Base-by-base conservation (phyloP, 1,140 invertebrate genomes). In the Protaetia brevitarsis region DNA sequence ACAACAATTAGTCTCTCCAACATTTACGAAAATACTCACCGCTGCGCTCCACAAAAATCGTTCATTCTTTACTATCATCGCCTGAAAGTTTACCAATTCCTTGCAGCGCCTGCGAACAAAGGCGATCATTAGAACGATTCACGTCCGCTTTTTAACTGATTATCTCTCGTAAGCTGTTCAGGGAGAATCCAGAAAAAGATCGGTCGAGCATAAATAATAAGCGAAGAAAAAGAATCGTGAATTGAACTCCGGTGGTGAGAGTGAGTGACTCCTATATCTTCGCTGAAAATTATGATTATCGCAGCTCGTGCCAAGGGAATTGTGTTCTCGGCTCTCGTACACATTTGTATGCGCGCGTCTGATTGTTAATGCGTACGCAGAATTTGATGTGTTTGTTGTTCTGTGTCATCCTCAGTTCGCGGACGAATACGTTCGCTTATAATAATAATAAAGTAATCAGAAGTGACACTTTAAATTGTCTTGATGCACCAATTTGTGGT, bases 381-480 rank as follows among this genome's bases (percentile, higher is more conserved):
- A 51, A 23, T 19, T 51, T 51, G 41, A 51, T 19, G 41, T 51
- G 41, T 51, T 51, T 51, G 41, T 51, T 51, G 41, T 51, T 23
- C 13, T 51, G 41, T 23, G 5, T 23, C 19, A 51, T 51, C 41
- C 26, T 1, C 41, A 10, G 19, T 51, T 6, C 16, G 41, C 26
- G 41, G 16, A 51, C 19, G 2, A 6, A 10, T 23, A 19, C 41
- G 41, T 51, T 51, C 41, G 41, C 11, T 19, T 23, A 51, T 51
- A 51, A 51, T 51, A 51, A 51, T 23, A 7, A 51, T 51, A 51
- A 51, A 51, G 26, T 51, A 51, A 21, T 10, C 41, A 51, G 41
- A 51, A 51, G 41, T 51, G 41, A 51, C 41, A 26, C 13, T 21
- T 51, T 51, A 51, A 51, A 51, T 51, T 51, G 41, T 51, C 19